Evolutionary conservation across 2,113 vertebrate genomes (phyloP).

Genomic region (Mobula hypostoma): DNA sequence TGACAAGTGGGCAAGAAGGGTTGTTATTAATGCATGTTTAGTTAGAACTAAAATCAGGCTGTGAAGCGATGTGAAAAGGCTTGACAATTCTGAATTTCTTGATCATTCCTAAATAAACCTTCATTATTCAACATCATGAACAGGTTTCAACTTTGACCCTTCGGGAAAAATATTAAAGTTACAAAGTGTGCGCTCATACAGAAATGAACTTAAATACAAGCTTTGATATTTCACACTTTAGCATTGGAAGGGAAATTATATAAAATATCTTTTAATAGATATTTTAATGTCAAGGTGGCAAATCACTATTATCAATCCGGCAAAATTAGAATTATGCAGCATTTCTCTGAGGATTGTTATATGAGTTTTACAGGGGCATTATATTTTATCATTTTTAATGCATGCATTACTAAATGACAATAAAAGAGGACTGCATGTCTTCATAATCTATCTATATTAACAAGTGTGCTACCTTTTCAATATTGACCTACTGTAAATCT

Average conservation of each 20-base stretch:
- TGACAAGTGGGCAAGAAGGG: not conserved
- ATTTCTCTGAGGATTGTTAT: too few relatives aligned
- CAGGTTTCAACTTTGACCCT: not conserved
- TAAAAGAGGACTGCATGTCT: too few relatives aligned
- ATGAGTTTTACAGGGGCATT: too few relatives aligned
- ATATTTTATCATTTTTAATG: too few relatives aligned
- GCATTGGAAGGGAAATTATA: not conserved
- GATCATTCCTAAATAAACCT: not conserved
- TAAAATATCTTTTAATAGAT: not conserved
- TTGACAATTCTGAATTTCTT: not conserved
- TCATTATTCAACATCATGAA: not conserved
- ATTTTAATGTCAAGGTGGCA: not conserved
- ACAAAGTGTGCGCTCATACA: not conserved
- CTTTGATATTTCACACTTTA: not conserved
- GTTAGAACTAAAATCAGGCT: not conserved
- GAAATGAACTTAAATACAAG: not conserved
- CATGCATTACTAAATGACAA: too few relatives aligned
- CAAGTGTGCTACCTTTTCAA: too few relatives aligned
- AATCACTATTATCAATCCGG: too few relatives aligned
- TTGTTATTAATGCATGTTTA: not conserved
- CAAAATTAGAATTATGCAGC: too few relatives aligned
- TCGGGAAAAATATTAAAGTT: not conserved
- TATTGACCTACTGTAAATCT: too few relatives aligned
- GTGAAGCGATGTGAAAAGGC: not conserved
- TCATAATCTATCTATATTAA: too few relatives aligned